Conservation (phyloP, 2,113 vertebrate genomes). For the Dinomys branickii region DNA sequence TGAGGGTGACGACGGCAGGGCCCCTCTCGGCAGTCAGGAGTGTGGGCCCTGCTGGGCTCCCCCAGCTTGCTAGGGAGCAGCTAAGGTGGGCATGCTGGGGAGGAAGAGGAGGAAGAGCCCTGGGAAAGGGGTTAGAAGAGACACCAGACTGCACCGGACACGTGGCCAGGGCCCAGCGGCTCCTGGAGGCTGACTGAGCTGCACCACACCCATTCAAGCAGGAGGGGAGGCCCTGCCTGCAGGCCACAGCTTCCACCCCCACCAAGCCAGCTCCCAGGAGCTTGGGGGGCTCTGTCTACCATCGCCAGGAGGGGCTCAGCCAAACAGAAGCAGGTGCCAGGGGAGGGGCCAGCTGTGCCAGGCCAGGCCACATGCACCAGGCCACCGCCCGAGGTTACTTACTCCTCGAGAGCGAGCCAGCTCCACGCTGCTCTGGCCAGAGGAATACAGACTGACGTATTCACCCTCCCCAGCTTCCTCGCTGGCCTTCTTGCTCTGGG, state of each 20-base stretch:
- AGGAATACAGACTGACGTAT: constrained; percentile 96
- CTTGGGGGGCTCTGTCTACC: neutral
- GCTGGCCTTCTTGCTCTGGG: constrained; percentile 94
- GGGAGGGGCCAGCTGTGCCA: neutral
- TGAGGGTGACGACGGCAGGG: rapidly evolving
- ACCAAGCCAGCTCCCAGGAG: neutral
- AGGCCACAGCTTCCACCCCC: neutral
- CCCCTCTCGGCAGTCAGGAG: neutral
- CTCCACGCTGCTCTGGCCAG: constrained; percentile 94
- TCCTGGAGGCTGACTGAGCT: neutral
- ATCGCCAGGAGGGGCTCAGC: neutral
- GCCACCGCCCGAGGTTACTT: constrained; percentile 88
- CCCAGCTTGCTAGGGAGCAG: constrained; percentile 58
- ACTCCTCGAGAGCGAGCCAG: constrained; percentile 92
- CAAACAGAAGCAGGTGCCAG: constrained; percentile 45
- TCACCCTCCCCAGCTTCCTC: constrained; percentile 97
- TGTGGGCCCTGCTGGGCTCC: neutral
- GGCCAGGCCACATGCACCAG: constrained; percentile 80
- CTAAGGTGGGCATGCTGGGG: neutral
- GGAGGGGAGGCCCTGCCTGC: neutral
- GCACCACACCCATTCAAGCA: neutral
- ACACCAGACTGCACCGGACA: constrained; percentile 26
- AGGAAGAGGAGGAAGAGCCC: constrained; percentile 37
- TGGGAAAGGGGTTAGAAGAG: constrained; percentile 39
- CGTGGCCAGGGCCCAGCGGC: neutral